Evolutionary conservation across 2,113 vertebrate genomes (phyloP).

Genomic region (Lophura nycthemera): DNA sequence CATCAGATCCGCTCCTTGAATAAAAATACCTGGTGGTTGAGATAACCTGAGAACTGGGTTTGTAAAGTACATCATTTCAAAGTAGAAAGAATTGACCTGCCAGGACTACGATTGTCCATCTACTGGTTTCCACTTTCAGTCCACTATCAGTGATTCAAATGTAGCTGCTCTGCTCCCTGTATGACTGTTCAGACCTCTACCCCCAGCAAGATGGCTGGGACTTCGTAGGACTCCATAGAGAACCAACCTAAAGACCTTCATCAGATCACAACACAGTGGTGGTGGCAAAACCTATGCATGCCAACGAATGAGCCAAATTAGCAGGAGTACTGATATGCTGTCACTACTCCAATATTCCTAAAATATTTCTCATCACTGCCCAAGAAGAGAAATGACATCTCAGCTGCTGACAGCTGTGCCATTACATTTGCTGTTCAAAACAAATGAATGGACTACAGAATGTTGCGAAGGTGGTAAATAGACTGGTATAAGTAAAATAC

Average conservation of each 20-base stretch:
- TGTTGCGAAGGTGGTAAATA: neutral
- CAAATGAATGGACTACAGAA: neutral
- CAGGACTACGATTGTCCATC: neutral
- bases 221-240: neutral
- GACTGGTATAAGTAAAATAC: neutral
- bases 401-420: neutral
- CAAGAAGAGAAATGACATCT: neutral
- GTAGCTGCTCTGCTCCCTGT: neutral
- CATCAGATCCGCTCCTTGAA: neutral
- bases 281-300: neutral
- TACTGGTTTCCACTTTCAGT: neutral
- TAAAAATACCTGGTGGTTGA: fast-evolving
- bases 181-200: neutral
- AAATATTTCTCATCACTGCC: neutral
- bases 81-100: neutral
- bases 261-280: neutral
- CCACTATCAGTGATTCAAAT: neutral
- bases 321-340: neutral
- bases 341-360: neutral
- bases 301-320: neutral
- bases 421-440: neutral
- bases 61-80: neutral
- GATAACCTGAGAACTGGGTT: neutral
- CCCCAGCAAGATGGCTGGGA: neutral
- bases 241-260: neutral